Conservation (phyloP, 2,888 invertebrate species). For the Lithophane leautieri region DNA sequence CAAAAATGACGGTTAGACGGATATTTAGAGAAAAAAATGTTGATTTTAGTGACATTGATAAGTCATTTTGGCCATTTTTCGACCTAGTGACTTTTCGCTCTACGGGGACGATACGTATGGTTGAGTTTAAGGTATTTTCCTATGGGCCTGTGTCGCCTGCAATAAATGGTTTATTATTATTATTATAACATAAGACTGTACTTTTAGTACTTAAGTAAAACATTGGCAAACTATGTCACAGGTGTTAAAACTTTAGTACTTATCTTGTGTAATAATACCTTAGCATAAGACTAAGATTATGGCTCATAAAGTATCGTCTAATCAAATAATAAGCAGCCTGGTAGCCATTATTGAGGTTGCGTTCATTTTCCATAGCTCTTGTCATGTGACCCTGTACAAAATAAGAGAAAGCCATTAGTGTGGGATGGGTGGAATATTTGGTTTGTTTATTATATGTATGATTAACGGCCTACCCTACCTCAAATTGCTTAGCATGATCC, state of each 20-base stretch:
- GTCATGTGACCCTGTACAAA: conserved; percentile 52
- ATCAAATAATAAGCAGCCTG: conserved; percentile 28
- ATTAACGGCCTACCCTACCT: no score
- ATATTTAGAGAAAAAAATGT: no score
- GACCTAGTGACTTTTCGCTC: no score
- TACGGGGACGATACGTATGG: no score
- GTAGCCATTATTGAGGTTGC: conserved; percentile 48
- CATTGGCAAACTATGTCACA: not conserved
- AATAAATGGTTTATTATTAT: no score
- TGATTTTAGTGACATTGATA: no score
- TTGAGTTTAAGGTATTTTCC: no score
- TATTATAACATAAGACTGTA: no score
- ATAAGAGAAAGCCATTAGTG: conserved; percentile 60
- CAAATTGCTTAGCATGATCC: no score
- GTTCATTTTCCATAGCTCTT: conserved; percentile 60
- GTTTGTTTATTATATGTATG: not conserved
- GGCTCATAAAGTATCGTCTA: conserved; percentile 12
- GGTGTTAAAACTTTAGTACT: conserved; percentile 6
- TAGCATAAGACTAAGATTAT: conserved; percentile 1
- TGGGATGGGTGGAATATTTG: conserved; percentile 50
- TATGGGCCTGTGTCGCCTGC: no score
- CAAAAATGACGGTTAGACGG: no score
- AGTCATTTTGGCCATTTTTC: no score
- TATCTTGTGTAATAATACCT: not conserved
- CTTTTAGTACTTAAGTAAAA: not conserved